Base-by-base conservation (phyloP, 2,797 vertebrate species). In the Liparis tanakae region DNA sequence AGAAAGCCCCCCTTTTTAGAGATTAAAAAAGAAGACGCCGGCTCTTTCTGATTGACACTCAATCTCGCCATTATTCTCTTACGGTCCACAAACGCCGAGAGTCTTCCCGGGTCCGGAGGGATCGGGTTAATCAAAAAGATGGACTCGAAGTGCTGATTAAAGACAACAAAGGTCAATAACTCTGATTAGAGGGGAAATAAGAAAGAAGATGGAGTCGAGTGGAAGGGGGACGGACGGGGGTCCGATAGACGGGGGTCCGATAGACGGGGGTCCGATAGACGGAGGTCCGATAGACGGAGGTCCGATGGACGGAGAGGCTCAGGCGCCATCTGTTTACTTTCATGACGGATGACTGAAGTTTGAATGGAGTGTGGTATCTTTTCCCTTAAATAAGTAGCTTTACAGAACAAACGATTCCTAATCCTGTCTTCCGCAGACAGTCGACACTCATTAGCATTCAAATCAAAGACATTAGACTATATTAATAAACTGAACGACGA, bases 121-220 rank as follows among this genome's bases (percentile, higher is more conserved):
- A 92, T 72, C 79, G 22, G 4, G 10, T 36, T 67, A 84, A 93
- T 93, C 82, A 84, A 91, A 89, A 78, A 22, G 10, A 61, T 44
- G 57, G 22, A 50, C 74, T 67, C 25, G 63, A 73, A 67, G 50
- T 76, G 41, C 79, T 86, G 86, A 92, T 92, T 83, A 80, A 78
- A 86, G 73, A 84, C 39, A 7, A 33, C 50, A 44, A 9, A 81
- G 81, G 60, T 55, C 12, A 53, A 76, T 90, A 70, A 79, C 46
- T 53, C 59, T 91, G 91, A 94, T 94, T 91, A 92, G 90, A 92
- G 81, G 53, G 81, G 53, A 22, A 60, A 61, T 30, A 54, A 15
- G 25, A 39, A 65, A 41, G 3, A 36, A 34, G 30, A 58, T 17
- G 6, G 44, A 78, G 20, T 51, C 10, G 56, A 73, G 58, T 30